Percentiles rank a stretch among this genome's conserved stretches.
These are phyloP conservation scores for Lycopodina hypogea DNA, from an alignment of 37 sponge, comb jelly and placozoan genomes.

Conservation along the genomic window DNA sequence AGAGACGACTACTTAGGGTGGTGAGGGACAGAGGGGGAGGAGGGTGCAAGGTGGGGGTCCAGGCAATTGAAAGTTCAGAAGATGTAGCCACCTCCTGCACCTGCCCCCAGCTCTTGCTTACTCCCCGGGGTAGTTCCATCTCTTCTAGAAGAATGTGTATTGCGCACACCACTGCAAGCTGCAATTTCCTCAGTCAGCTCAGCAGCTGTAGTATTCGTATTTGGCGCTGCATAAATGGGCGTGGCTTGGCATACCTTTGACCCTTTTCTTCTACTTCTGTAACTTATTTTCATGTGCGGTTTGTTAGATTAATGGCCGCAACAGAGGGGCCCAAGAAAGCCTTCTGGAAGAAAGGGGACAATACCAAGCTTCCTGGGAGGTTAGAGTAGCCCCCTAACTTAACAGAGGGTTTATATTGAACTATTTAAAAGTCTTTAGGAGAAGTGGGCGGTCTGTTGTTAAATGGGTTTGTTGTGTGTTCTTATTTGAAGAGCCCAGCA, in stretches of 20 bases:
- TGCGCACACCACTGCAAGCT: too few species aligned
- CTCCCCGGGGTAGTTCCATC: too few species aligned
- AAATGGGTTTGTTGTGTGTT: neutral
- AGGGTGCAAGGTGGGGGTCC: slow-evolving; percentile 20
- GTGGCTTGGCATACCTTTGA: too few species aligned
- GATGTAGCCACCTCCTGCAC: too few species aligned
- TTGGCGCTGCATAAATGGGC: too few species aligned
- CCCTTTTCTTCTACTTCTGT: too few species aligned
- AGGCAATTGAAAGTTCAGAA: neutral
- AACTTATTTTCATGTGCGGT: too few species aligned
- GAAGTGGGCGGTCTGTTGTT: neutral
- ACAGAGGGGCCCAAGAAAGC: slow-evolving; percentile 38
- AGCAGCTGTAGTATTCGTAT: too few species aligned
- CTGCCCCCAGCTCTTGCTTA: neutral
- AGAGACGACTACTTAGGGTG: neutral
- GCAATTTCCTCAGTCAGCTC: too few species aligned
- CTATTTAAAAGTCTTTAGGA: too few species aligned
- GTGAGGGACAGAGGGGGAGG: slow-evolving; percentile 14
- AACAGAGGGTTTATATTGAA: neutral
- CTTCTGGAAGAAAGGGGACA: slow-evolving; percentile 73
- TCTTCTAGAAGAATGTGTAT: too few species aligned
- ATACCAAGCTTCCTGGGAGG: slow-evolving; percentile 79
- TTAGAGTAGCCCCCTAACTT: neutral
- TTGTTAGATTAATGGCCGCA: slow-evolving; percentile 15
- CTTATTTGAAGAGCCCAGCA: slow-evolving; percentile 30